Evolutionary conservation across 2,888 invertebrate species (phyloP), one percentile per base, ranked within the genome.

Genomic region (Melipona bicolor): DNA sequence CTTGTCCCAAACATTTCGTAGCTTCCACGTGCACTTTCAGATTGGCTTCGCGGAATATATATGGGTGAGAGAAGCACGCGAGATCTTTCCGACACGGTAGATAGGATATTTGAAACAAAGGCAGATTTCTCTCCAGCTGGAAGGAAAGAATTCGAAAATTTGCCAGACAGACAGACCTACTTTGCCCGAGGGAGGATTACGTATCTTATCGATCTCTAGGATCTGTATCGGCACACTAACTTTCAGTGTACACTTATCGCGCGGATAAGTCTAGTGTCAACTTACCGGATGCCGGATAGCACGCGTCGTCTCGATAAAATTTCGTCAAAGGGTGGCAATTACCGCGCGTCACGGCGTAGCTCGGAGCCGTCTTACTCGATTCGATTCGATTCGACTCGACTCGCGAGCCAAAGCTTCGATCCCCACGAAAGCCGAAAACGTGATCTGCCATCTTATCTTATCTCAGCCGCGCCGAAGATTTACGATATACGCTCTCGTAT

Each of bases 371-470:
- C 75, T 11, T 61, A 68, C 70, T 49, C 49, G 19, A 21, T 27
- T 70, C 49, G n/a, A n/a, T n/a, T n/a, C n/a, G n/a, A n/a, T n/a
- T 49, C 49, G 19, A 21, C n/a, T 70, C 49, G n/a, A n/a, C n/a
- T 70, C n/a, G 59, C 69, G 17, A 15, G 32, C 27, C 49, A 15
- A 50, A 52, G 52, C 19, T 36, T 43, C 19, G 19, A 75, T 76
- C 77, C 64, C 49, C 73, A 83, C 84, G 27, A 87, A 88, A 88
- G 84, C 52, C 86, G 81, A 84, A 87, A 88, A 88, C 88, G 88
- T 87, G 87, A 88, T 89, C 84, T 21, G 49, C 76, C 88, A 88
- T 87, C 27, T 27, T 27, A 27, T 27, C 81, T 88, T 87, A 89
- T 89, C 88, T 67, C 2, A 43, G 17, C 69, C 32, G 50, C 65